phyloP scores from a whole-genome alignment of 2,888 invertebrate genomes.

The Eurytoma californica region DNA sequence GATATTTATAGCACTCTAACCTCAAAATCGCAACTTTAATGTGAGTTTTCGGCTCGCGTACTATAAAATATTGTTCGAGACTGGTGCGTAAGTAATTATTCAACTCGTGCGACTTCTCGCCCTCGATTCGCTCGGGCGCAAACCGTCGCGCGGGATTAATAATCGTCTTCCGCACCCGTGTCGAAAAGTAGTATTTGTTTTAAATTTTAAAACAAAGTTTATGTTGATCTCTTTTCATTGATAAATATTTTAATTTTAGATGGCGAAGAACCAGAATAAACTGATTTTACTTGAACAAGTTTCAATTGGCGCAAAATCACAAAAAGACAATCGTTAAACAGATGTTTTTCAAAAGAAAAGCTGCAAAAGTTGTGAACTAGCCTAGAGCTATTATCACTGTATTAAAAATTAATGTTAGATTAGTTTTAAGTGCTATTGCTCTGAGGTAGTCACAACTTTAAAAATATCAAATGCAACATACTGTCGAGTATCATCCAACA shows the following conservation, averaged over 20 bases:
- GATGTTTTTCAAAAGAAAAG: conserved; percentile 32
- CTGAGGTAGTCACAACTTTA: conserved; percentile 27
- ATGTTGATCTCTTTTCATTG: background rate
- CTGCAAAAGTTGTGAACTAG: conserved; percentile 26
- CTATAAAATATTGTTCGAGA: no score
- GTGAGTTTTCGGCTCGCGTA: no score
- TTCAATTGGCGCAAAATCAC: conserved; percentile 38
- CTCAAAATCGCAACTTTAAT: no score
- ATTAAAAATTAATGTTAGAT: conserved; percentile 51
- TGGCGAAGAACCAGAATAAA: conserved; percentile 55
- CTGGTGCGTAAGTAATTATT: no score
- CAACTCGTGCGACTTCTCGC: no score
- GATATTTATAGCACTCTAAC: no score
- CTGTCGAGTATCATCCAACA: conserved; percentile 18
- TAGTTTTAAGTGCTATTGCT: conserved; percentile 50
- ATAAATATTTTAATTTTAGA: conserved; percentile 34
- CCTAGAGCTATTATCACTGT: conserved; percentile 47
- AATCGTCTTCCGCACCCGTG: no score
- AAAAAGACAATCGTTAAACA: conserved; percentile 52
- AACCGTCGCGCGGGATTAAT: no score
- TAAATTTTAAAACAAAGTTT: background rate
- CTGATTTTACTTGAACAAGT: conserved; percentile 11
- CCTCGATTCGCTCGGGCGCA: no score
- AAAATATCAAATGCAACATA: conserved; percentile 34
- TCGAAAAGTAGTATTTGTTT: no score